Percentiles rank a stretch among this genome's conserved stretches.
Evolutionary conservation across 2,113 vertebrate species (phyloP).

Genomic region (Lota lota): DNA sequence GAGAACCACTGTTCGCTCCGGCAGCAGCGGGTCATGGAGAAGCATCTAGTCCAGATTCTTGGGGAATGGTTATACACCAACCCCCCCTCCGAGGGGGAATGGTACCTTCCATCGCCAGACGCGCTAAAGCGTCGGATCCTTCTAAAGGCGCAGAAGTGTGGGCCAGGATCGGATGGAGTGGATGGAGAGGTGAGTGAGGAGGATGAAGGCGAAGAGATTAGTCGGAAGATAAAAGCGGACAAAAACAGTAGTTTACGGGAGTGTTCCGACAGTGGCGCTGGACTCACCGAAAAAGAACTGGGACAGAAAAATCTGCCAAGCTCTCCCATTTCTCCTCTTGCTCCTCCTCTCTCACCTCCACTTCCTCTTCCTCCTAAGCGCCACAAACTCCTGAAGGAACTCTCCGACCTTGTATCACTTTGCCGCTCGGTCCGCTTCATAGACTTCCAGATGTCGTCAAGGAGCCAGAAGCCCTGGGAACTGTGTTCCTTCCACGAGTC

Average conservation of each 20-base stretch:
- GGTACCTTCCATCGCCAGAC: constrained; percentile 85
- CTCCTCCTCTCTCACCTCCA: constrained; percentile 40
- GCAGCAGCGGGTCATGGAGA: constrained; percentile 86
- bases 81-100: constrained; percentile 73
- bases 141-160: constrained; percentile 86
- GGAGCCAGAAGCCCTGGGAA: constrained; percentile 89
- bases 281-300: constrained; percentile 59
- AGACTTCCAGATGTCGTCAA: constrained; percentile 84
- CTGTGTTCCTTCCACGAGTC: constrained; percentile 88
- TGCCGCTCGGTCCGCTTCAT: constrained; percentile 84
- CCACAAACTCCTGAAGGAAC: constrained; percentile 84
- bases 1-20: constrained; percentile 90
- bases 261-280: constrained; percentile 48
- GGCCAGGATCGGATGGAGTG: constrained; percentile 66
- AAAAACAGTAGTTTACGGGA: constrained; percentile 25
- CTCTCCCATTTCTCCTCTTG: background rate
- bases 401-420: constrained; percentile 86
- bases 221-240: constrained; percentile 72
- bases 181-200: constrained; percentile 90
- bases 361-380: constrained; percentile 62
- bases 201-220: constrained; percentile 87
- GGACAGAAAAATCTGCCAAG: constrained; percentile 31
- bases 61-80: constrained; percentile 80
- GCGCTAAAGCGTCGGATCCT: constrained; percentile 83
- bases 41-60: constrained; percentile 82